Base-by-base conservation (phyloP, 2,888 invertebrate genomes). In the Scaptomyza caliginosa region DNA sequence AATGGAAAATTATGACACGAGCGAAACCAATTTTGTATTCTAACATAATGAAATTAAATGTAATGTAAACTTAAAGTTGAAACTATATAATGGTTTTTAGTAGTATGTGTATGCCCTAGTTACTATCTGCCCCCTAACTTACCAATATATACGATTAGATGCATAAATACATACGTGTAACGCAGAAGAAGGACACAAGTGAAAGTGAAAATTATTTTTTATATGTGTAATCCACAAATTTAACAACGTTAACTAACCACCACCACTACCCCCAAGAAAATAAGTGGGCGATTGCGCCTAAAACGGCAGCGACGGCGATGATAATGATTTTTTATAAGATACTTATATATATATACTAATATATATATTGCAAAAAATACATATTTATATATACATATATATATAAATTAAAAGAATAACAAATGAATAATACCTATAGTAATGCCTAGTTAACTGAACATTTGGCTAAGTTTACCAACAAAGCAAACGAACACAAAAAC, bases 371-470 rank as follows among this genome's bases (percentile, higher is more conserved):
- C 57, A 60, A 67, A 55, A 58, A 73, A 69, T 67, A 64, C 57
- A 77, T 73, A 79, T 67, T 58, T 77, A 78, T 69, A 77, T 77
- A 65, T 43, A 46, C 52, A 62, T 52, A 57, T 40, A 68, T 55
- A 67, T 46, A 59, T 45, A 50, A 28, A 63, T 58, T n/a, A 45
- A 63, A 64, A 26, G 64, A 73, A 68, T 76, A 70, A 86, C 54
- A 81, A 68, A 75, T 85, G 86, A 85, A 85, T 78, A 85, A 85
- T 85, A 80, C 76, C 77, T 84, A 83, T 80, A 80, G 76, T 73
- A 75, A 80, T 65, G 70, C 74, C 75, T 83, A 84, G 79, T 83
- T 79, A 85, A 83, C 85, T 83, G 77, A 83, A 72, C 70, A 66
- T 71, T 71, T 65, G 74, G 76, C 76, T 83, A 84, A 84, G 74